These are phyloP conservation scores for Vanessa tameamea DNA, from an alignment of 1,140 invertebrate genomes.

Conservation along the genomic window DNA sequence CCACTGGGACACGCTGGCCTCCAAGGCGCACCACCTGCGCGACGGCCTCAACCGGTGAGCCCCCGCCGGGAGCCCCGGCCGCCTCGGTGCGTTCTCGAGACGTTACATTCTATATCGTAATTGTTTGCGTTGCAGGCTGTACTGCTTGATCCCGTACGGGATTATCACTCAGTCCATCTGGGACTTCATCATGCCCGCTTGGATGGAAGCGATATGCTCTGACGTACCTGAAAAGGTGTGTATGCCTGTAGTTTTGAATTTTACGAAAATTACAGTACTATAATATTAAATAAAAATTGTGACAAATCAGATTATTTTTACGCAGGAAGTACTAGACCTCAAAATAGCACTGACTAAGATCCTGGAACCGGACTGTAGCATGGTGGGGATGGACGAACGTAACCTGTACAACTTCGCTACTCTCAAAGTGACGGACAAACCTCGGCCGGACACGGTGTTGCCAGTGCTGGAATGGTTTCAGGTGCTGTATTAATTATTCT, in stretches of 20 bases:
- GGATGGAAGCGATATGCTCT: constrained; percentile 98
- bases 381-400: constrained; percentile 94
- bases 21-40: constrained; percentile 95
- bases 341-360: constrained; percentile 98
- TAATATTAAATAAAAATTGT: background rate
- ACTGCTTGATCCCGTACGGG: constrained; percentile 98
- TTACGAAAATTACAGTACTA: background rate
- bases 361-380: constrained; percentile 97
- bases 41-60: constrained; percentile 90
- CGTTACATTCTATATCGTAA: background rate
- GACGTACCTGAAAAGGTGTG: constrained; percentile 93
- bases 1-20: constrained; percentile 96
- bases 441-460: constrained; percentile 92
- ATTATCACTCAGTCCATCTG: constrained; percentile 97
- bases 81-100: no score
- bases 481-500: constrained; percentile 72
- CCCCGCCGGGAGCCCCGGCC: no score
- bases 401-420: constrained; percentile 98
- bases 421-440: constrained; percentile 92
- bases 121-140: constrained; percentile 83
- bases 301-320: background rate
- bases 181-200: constrained; percentile 98
- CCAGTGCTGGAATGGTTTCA: constrained; percentile 98
- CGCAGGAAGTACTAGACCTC: constrained; percentile 86
- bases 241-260: background rate